phyloP scores from a whole-genome alignment of 2,888 invertebrate genomes.

The Deladenus siricidicola region DNA sequence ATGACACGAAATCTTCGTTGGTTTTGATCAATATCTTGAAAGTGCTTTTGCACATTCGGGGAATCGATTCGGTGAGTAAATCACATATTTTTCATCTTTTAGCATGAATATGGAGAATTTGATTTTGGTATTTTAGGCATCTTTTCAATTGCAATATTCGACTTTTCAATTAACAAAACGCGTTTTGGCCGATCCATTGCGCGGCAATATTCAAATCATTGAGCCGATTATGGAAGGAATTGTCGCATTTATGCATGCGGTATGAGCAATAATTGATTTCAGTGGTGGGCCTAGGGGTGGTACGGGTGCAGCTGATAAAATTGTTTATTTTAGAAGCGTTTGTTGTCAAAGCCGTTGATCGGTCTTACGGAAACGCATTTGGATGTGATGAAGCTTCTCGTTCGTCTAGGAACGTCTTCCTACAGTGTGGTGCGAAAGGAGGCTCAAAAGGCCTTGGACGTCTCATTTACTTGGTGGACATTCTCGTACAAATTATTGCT shows the following conservation, averaged over 20 bases:
- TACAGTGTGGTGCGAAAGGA: slow-evolving; percentile 58
- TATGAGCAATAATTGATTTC: slow-evolving; percentile 10
- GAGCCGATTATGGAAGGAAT: slow-evolving; percentile 30
- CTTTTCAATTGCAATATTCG: slow-evolving; percentile 4
- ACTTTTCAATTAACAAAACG: slow-evolving; percentile 19
- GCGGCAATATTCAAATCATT: slow-evolving; percentile 27
- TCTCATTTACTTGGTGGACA: slow-evolving; percentile 54
- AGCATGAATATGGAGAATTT: neutral
- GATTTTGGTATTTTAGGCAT: neutral
- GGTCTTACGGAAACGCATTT: slow-evolving; percentile 63
- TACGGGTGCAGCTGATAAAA: neutral
- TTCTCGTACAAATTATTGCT: slow-evolving; percentile 66
- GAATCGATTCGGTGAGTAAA: slow-evolving; percentile 9
- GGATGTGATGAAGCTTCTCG: slow-evolving; percentile 62
- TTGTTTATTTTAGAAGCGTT: slow-evolving; percentile 18
- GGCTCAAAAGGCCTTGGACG: slow-evolving; percentile 23
- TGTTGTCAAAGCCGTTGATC: slow-evolving; percentile 12
- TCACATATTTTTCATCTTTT: no score
- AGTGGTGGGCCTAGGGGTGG: neutral
- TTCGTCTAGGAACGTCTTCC: slow-evolving; percentile 63
- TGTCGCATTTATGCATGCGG: slow-evolving; percentile 32
- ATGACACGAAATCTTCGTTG: slow-evolving; percentile 59
- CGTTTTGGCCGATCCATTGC: slow-evolving; percentile 31
- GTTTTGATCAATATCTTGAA: slow-evolving; percentile 19
- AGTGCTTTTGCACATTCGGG: slow-evolving; percentile 9